Evolutionary conservation across 2,113 vertebrate genomes (phyloP).

Genomic region (Nothoprocta pentlandii): DNA sequence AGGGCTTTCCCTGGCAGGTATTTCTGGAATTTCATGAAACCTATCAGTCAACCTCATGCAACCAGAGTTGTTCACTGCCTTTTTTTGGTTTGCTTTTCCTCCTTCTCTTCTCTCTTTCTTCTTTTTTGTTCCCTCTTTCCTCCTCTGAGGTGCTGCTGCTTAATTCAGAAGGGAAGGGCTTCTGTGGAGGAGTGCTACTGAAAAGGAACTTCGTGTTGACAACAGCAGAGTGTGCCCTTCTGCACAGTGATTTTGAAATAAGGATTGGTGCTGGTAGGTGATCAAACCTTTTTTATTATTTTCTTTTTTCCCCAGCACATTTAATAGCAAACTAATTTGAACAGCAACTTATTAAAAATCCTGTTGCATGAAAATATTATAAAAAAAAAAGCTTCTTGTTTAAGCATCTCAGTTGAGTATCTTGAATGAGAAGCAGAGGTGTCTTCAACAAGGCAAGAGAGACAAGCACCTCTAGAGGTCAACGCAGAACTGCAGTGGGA

Average conservation of each 20-base stretch:
- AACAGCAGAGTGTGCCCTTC: slow-evolving; percentile 80
- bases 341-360: neutral
- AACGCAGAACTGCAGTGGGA: neutral
- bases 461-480: fast-evolving
- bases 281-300: neutral
- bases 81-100: neutral
- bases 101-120: too few relatives aligned
- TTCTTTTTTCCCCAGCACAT: neutral
- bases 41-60: neutral
- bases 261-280: slow-evolving; percentile 76
- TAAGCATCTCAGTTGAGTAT: neutral
- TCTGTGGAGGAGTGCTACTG: slow-evolving; percentile 86
- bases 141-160: slow-evolving; percentile 81
- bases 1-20: slow-evolving; percentile 92
- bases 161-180: slow-evolving; percentile 59
- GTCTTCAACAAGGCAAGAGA: neutral
- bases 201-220: slow-evolving; percentile 83
- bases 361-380: neutral
- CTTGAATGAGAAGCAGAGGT: neutral
- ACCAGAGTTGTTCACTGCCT: neutral
- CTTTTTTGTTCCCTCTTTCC: neutral
- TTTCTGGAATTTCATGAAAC: neutral
- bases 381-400: neutral
- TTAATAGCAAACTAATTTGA: neutral
- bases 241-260: slow-evolving; percentile 38